phyloP scores from a whole-genome alignment of 2,888 invertebrate species.

The Lasioglossum oenotherae region DNA sequence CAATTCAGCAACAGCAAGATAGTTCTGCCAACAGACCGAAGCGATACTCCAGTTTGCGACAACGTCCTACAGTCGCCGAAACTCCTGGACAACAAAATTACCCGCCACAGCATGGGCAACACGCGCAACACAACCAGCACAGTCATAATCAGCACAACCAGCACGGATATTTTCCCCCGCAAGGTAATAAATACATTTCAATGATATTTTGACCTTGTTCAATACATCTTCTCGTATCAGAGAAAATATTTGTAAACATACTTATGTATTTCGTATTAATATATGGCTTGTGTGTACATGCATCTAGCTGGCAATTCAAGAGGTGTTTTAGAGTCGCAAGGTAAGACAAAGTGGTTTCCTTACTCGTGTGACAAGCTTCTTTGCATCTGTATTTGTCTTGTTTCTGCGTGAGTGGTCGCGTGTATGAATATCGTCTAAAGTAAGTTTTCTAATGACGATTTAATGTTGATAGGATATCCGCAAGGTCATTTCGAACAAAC shows the following conservation, averaged over 20 bases:
- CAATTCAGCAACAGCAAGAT: conserved; percentile 71
- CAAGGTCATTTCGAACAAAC: conserved; percentile 81
- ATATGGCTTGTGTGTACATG: conserved; percentile 72
- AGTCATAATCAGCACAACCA: conserved; percentile 68
- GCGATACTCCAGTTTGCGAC: conserved; percentile 89
- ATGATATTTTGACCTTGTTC: background rate
- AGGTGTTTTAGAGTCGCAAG: conserved; percentile 82
- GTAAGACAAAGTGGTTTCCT: conserved; percentile 72
- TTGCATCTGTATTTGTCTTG: background rate
- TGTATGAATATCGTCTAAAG: background rate
- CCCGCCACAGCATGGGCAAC: conserved; percentile 78
- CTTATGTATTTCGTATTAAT: conserved; percentile 58
- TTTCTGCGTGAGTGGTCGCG: background rate
- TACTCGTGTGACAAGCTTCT: conserved; percentile 6
- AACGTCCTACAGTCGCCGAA: conserved; percentile 84
- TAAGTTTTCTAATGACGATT: background rate
- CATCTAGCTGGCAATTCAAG: conserved; percentile 83
- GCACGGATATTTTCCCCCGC: conserved; percentile 81
- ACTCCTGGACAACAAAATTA: conserved; percentile 78
- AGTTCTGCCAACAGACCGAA: conserved; percentile 86
- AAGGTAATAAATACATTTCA: conserved; percentile 73
- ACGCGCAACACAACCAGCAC: conserved; percentile 71
- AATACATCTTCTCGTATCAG: background rate
- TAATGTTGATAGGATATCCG: conserved; percentile 75
- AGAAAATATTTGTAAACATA: conserved; percentile 20